Percentiles rank a stretch among this genome's conserved stretches.
Evolutionary conservation across 2,888 invertebrate species (phyloP).

Genomic region (Habrosyne pyritoides): DNA sequence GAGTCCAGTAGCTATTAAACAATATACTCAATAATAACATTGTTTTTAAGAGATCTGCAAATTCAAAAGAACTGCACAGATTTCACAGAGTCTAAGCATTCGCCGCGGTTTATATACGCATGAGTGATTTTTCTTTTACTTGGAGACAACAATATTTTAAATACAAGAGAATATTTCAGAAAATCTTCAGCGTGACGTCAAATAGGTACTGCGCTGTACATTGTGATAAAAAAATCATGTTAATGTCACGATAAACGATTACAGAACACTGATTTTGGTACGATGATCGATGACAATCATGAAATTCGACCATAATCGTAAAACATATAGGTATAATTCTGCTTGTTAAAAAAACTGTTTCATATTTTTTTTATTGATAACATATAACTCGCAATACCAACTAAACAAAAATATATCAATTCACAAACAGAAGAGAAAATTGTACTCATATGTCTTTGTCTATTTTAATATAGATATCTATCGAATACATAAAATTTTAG

Average conservation of each 20-base stretch:
- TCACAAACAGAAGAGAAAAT: no score
- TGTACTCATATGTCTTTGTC: no score
- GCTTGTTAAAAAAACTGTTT: no score
- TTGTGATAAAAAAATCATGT: not conserved
- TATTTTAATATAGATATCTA: no score
- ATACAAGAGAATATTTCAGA: not conserved
- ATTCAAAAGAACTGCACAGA: not conserved
- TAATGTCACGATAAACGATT: slow-evolving; percentile 2
- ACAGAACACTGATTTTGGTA: not conserved
- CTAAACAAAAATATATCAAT: no score
- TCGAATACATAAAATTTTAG: no score
- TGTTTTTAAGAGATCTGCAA: not conserved
- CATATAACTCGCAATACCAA: no score
- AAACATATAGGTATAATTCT: no score
- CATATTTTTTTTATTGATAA: no score
- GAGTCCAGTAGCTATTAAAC: no score
- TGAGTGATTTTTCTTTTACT: not conserved
- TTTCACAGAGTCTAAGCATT: not conserved
- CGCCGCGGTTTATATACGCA: not conserved
- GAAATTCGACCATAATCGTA: no score
- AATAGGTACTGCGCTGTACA: not conserved
- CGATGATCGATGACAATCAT: not conserved
- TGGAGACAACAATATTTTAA: no score
- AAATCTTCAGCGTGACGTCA: not conserved
- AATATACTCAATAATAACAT: not conserved